Base-by-base conservation (phyloP, 2,888 invertebrate genomes). In the Scotopteryx bipunctaria region DNA sequence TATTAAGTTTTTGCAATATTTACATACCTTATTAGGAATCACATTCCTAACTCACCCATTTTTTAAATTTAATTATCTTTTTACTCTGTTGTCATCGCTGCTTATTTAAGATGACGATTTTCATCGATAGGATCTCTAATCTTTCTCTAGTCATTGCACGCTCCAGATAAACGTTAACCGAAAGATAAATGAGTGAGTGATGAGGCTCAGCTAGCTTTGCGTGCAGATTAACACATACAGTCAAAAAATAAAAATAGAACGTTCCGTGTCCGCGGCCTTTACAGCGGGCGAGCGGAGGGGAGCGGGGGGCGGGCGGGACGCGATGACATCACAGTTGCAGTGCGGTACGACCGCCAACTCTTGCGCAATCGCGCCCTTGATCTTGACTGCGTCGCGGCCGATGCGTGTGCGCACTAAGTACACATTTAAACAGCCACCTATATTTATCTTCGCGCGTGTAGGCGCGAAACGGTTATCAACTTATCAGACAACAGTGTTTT, bases 361-460 rank as follows among this genome's bases (percentile, higher is more conserved):
- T 90, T 89, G 84, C 89, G 90, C 87, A 90, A 90, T 86, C 87
- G 79, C 67, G 91, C 86, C 91, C 91, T 91, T 91, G 91, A 91
- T 91, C 91, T 91, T 91, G 91, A 91, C 91, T 91, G 90, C 88
- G 89, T 83, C 83, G 85, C 81, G 83, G 80, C 76, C 81, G 81
- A 83, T 84, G 86, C 87, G 86, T 83, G 80, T 80, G 80, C 83
- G 76, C 82, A 42, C 46, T 65, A 27, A 27, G 27, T 27, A 71
- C 76, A 73, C 76, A 73, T 75, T 72, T 74, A 74, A 75, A 77
- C 80, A 76, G 62, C 63, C 73, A 73, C 74, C 83, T 87, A 85
- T 85, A 86, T 86, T 86, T 86, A 86, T 83, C 82, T 76, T 69
- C 67, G 81, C 80, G 84, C 81, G 80, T 81, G 81, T 78, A 84